Evolutionary conservation across 35 echinoderm and acorn worm species (phyloP).

Genomic region (Stichopus chloronotus): DNA sequence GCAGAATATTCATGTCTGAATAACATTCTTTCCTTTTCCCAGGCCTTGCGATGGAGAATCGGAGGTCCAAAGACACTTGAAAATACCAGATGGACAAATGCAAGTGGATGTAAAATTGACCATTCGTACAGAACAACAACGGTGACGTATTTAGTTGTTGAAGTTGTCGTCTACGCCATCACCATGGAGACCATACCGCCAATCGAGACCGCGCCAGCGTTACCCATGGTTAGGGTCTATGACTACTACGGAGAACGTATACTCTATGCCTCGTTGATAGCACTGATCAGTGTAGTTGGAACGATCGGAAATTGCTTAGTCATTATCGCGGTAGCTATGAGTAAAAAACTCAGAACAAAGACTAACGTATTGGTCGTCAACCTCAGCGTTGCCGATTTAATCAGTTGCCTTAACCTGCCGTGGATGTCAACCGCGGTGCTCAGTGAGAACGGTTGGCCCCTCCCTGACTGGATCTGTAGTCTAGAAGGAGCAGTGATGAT

Average conservation of each 20-base stretch:
- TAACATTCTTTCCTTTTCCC: no score
- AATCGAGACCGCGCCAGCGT: no score
- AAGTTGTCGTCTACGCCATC: background rate
- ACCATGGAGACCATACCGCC: background rate
- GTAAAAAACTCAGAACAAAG: slow-evolving; percentile 74
- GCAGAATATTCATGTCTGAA: no score
- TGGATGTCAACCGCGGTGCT: slow-evolving; percentile 71
- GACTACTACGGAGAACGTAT: slow-evolving; percentile 55
- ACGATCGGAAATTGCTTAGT: slow-evolving; percentile 76
- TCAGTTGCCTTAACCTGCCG: slow-evolving; percentile 78
- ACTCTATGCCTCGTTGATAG: slow-evolving; percentile 53
- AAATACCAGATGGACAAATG: no score
- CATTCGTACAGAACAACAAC: no score
- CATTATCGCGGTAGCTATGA: slow-evolving; percentile 67
- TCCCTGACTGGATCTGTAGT: slow-evolving; percentile 77
- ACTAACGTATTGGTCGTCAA: slow-evolving; percentile 81
- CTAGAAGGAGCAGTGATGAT: slow-evolving; percentile 59
- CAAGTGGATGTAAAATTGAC: no score
- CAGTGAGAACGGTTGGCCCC: slow-evolving; percentile 72
- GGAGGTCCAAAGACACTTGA: no score
- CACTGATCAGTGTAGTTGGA: slow-evolving; percentile 66
- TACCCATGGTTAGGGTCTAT: background rate
- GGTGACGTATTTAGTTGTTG: no score
- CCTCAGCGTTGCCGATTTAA: slow-evolving; percentile 76
- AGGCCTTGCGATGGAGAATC: no score